These are phyloP conservation scores for Pilophorus perplexus DNA, from an alignment of 2,888 invertebrate genomes.

Conservation along the genomic window DNA sequence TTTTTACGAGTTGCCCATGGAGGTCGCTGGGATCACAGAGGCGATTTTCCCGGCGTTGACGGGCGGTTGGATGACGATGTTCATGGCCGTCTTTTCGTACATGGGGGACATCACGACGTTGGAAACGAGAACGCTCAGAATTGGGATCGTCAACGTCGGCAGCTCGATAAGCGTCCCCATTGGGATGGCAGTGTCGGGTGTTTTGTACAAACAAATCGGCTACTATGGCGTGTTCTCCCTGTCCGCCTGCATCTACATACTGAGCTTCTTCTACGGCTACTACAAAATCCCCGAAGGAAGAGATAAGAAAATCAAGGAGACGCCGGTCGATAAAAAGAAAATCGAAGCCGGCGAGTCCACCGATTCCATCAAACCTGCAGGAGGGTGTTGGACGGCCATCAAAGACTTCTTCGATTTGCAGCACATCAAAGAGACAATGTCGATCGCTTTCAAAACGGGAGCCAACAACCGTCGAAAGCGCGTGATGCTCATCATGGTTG, in stretches of 20 bases:
- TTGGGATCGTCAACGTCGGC: constrained; percentile 85
- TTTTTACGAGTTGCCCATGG: constrained; percentile 76
- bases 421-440: constrained; percentile 73
- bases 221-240: constrained; percentile 80
- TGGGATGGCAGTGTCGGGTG: constrained; percentile 84
- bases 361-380: too few species aligned
- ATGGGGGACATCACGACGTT: constrained; percentile 82
- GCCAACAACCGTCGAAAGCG: constrained; percentile 70
- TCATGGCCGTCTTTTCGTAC: constrained; percentile 87
- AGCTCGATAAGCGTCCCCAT: constrained; percentile 84
- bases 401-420: constrained; percentile 72
- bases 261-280: constrained; percentile 76
- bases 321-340: constrained; percentile 22
- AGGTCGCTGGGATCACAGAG: constrained; percentile 71
- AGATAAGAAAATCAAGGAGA: constrained; percentile 4
- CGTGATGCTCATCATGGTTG: constrained; percentile 73
- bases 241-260: constrained; percentile 69
- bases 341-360: constrained; percentile 31
- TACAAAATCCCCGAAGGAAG: constrained; percentile 65
- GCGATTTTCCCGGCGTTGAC: constrained; percentile 78
- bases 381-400: too few species aligned
- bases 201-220: constrained; percentile 56
- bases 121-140: constrained; percentile 77
- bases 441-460: constrained; percentile 75
- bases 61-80: constrained; percentile 85